Percentiles rank a stretch among this genome's conserved stretches.
phyloP scores from a whole-genome alignment of 2,797 vertebrate species.

The Labeo calbasu region DNA sequence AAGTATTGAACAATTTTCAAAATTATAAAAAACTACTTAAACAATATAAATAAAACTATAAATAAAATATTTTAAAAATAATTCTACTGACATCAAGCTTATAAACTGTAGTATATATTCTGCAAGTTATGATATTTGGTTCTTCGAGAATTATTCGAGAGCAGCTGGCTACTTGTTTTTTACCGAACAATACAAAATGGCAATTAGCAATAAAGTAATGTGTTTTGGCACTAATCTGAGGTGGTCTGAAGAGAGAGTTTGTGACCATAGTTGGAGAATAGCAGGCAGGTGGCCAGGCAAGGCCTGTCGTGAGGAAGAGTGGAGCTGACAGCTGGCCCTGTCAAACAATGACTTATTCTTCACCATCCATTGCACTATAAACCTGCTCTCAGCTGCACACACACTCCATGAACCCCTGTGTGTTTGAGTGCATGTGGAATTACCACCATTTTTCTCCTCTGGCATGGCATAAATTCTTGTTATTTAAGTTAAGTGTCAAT shows the following conservation, averaged over 20 bases:
- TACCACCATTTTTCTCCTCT: background rate
- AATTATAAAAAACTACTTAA: background rate
- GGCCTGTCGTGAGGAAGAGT: conserved; percentile 69
- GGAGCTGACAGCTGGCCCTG: conserved; percentile 76
- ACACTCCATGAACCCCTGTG: conserved; percentile 18
- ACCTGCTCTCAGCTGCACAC: conserved; percentile 34
- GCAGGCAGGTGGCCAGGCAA: conserved; percentile 64
- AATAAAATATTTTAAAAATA: background rate
- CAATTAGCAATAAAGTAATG: conserved; percentile 48
- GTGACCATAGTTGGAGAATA: conserved; percentile 65
- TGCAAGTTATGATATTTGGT: background rate
- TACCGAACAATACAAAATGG: conserved; percentile 38
- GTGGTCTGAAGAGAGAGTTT: conserved; percentile 55
- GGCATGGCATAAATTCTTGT: background rate
- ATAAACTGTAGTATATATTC: background rate
- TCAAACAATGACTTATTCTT: conserved; percentile 82
- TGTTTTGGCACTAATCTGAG: conserved; percentile 61
- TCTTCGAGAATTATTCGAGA: background rate
- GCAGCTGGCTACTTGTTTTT: conserved; percentile 7
- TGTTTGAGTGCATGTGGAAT: conserved; percentile 5
- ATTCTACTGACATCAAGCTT: background rate
- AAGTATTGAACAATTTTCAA: background rate
- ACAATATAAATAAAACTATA: background rate
- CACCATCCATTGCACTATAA: conserved; percentile 58
- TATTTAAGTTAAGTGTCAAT: background rate